phyloP scores from a whole-genome alignment of 2,797 vertebrate species.

The Eulemur albifrons region DNA sequence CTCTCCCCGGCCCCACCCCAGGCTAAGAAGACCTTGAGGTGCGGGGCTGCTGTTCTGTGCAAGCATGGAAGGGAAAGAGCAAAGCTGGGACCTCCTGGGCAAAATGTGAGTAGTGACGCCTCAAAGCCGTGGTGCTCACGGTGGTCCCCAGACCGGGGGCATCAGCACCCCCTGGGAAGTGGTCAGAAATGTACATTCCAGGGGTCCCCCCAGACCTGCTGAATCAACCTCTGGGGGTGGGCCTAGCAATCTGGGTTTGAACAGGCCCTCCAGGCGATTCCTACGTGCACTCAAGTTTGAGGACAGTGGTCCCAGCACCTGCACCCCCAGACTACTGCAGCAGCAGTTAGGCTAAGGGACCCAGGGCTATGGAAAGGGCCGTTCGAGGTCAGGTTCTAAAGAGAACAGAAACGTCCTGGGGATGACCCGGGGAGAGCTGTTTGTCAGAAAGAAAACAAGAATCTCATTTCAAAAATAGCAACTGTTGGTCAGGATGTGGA shows the following conservation, averaged over 20 bases:
- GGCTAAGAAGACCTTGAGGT: not conserved
- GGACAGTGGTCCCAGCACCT: not conserved
- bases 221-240: not conserved
- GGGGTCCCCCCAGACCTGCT: not conserved
- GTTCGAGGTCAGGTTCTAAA: not conserved
- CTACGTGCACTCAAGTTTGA: not conserved
- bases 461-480: not conserved
- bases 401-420: not conserved
- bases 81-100: not conserved
- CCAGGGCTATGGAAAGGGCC: fast-evolving
- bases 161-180: not conserved
- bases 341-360: not conserved
- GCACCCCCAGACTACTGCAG: not conserved
- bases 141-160: not conserved
- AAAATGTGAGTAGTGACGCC: not conserved
- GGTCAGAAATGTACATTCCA: not conserved
- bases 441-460: not conserved
- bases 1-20: no score
- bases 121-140: not conserved
- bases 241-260: not conserved
- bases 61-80: not conserved
- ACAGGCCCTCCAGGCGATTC: not conserved
- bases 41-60: not conserved
- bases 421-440: no score
- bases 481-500: not conserved